These are phyloP conservation scores for Drosophila falleni DNA, from an alignment of 2,888 invertebrate species.

Conservation along the genomic window DNA sequence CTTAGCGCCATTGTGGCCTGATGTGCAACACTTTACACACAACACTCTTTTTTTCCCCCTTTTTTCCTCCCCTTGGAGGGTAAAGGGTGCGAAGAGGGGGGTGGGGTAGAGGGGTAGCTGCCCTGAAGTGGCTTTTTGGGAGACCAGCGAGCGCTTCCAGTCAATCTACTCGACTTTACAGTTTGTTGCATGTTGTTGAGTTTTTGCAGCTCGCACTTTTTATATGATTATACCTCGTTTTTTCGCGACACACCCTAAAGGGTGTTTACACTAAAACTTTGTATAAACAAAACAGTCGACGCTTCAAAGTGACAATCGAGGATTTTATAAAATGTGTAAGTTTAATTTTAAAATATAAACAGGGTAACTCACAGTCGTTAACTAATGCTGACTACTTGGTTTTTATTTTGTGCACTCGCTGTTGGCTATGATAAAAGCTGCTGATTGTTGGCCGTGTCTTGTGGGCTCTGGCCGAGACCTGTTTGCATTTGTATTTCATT, in stretches of 20 bases:
- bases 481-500: slow-evolving; percentile 14
- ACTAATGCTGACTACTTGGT: not conserved
- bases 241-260: not conserved
- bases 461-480: slow-evolving; percentile 26
- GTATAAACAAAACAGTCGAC: not conserved
- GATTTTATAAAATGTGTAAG: no score
- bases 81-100: no score
- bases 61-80: not conserved
- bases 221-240: slow-evolving; percentile 50
- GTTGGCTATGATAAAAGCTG: slow-evolving; percentile 56
- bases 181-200: slow-evolving; percentile 60
- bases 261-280: not conserved
- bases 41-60: slow-evolving; percentile 42
- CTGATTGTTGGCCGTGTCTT: slow-evolving; percentile 67
- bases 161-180: slow-evolving; percentile 68
- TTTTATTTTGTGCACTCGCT: slow-evolving; percentile 6
- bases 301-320: not conserved
- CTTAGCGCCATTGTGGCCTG: slow-evolving; percentile 83
- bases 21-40: slow-evolving; percentile 76
- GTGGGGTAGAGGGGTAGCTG: not conserved
- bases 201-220: slow-evolving; percentile 46
- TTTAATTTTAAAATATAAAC: no score
- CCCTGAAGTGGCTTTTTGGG: slow-evolving; percentile 65
- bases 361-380: slow-evolving; percentile 3
- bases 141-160: slow-evolving; percentile 60